phyloP scores from a whole-genome alignment of 1,140 invertebrate genomes.

The Neodiprion fabricii region DNA sequence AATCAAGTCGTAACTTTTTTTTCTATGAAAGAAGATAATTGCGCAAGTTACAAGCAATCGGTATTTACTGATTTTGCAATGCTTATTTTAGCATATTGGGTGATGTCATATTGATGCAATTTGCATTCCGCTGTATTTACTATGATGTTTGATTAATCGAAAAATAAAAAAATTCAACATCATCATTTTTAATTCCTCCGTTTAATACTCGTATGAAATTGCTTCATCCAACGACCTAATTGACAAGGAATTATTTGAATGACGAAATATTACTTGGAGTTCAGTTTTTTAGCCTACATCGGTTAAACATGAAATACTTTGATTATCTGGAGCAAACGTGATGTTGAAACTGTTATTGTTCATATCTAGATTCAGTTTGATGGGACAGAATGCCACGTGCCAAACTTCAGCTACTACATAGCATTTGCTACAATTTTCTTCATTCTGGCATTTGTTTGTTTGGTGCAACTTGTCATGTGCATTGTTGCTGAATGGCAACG shows the following conservation, averaged over 20 bases:
- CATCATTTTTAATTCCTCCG: no score
- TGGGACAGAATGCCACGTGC: conserved; percentile 68
- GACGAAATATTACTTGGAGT: not conserved
- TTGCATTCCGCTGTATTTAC: no score
- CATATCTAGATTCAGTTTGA: conserved; percentile 71
- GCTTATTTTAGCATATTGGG: no score
- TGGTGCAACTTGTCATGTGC: conserved; percentile 86
- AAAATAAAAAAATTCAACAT: no score
- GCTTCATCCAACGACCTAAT: no score
- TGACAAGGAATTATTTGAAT: no score
- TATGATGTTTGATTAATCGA: no score
- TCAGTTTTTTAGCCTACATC: not conserved
- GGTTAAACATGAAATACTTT: not conserved
- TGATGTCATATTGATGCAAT: no score
- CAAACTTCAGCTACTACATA: conserved; percentile 72
- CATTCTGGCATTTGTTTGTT: conserved; percentile 82
- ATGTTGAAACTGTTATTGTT: conserved; percentile 7
- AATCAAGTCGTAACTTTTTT: not conserved
- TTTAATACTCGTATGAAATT: no score
- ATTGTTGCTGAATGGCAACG: conserved; percentile 81
- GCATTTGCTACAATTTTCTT: conserved; percentile 84
- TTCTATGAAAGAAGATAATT: no score
- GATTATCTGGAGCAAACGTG: not conserved
- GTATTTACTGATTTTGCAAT: no score
- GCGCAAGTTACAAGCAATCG: no score